Base-by-base conservation (phyloP, 2,797 vertebrate genomes). In the Centropyge bicolor region DNA sequence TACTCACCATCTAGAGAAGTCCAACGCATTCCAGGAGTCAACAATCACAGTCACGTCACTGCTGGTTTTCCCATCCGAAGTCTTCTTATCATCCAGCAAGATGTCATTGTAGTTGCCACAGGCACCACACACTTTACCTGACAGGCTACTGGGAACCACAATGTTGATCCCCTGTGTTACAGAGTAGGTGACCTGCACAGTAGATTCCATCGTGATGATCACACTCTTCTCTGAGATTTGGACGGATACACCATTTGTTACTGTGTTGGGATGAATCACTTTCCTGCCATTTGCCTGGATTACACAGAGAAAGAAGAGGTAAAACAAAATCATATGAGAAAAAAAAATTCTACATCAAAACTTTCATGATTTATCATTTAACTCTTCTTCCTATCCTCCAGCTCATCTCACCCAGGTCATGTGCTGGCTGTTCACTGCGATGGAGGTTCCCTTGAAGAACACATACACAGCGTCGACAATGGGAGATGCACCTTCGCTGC, bases 61-160 rank as follows among this genome's bases (percentile, higher is more conserved):
- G 40, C 85, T 70, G 27, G 76, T 73, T 70, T 86, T 88, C 31
- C 90, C 93, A 55, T 88, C 72, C 54, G 93, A 85, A 0, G 80
- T 74, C 52, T 0, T 83, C 86, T 93, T 59, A 49, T 97, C 94
- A 57, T 96, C 95, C 59, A 78, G 74, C 46, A 61, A 48, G 70
- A 95, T 38, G 14, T 91, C 59, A 0, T 96, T 95, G 75, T 94
- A 95, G 92, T 96, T 96, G 52, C 96, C 95, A n/a, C 96, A 96
- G 60, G 94, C 94, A 0, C 96, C 95, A 4, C 95, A 96, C 68
- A 95, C 70, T 70, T 82, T 80, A 35, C 83, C 83, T 1, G 80
- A 79, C n/a, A 96, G 87, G 41, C 36, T 72, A 1, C 60, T 27
- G 13, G 74, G 73, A 49, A 94, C 69, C 5, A 72, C 87, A 69